These are phyloP conservation scores for Microcebus ravelobensis DNA, from an alignment of 2,113 vertebrate species.

Conservation along the genomic window DNA sequence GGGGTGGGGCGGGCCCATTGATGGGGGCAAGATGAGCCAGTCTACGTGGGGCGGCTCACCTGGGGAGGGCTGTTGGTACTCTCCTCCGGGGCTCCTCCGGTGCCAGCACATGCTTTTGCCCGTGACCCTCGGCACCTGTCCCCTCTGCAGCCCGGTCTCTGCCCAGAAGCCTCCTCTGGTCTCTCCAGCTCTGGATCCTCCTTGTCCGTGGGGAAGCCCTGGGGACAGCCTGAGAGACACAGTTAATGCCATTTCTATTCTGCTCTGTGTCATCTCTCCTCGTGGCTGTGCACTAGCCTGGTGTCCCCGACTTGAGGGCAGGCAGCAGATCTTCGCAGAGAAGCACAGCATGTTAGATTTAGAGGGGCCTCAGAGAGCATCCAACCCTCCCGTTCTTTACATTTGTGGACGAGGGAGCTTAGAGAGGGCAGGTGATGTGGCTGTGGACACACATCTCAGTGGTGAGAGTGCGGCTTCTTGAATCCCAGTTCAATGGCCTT, in stretches of 20 bases:
- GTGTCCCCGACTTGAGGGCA: background rate
- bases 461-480: background rate
- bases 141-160: no score
- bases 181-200: background rate
- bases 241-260: background rate
- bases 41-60: fast-evolving
- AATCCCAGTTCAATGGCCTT: background rate
- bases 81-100: background rate
- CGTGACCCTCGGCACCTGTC: background rate
- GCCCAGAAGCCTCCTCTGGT: background rate
- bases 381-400: background rate
- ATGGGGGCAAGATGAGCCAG: background rate
- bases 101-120: background rate
- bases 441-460: background rate
- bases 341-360: background rate
- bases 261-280: background rate
- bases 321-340: background rate
- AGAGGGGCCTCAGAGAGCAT: background rate
- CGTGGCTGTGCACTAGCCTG: background rate
- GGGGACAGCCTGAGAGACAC: background rate
- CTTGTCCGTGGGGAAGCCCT: no score
- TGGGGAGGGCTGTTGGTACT: background rate
- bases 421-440: background rate
- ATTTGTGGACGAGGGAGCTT: background rate
- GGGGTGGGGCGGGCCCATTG: background rate